These are phyloP conservation scores for Antedon mediterranea DNA, from an alignment of 53 echinoderm and acorn worm species.

Conservation along the genomic window DNA sequence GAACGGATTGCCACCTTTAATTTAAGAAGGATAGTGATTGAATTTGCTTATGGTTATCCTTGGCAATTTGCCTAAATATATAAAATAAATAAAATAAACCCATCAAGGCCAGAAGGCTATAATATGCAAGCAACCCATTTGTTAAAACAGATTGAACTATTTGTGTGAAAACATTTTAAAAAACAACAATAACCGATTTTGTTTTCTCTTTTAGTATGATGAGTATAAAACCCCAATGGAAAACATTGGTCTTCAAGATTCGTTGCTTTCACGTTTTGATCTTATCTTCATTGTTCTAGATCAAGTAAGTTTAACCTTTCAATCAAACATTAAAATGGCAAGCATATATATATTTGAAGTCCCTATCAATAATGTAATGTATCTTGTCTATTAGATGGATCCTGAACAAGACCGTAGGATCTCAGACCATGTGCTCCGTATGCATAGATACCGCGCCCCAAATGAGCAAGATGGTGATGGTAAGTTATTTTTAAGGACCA, in stretches of 20 bases:
- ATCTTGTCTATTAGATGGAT: conserved; percentile 54
- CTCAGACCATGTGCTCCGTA: conserved; percentile 78
- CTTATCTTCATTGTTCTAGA: conserved; percentile 96
- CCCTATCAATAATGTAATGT: too few relatives aligned
- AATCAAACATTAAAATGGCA: too few relatives aligned
- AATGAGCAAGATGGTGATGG: conserved; percentile 94
- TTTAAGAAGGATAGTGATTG: too few relatives aligned
- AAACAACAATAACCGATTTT: not conserved
- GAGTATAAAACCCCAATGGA: conserved; percentile 98
- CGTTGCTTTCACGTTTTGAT: conserved; percentile 95
- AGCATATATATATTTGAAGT: too few relatives aligned
- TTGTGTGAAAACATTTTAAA: not conserved
- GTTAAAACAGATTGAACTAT: too few relatives aligned
- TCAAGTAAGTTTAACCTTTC: conserved; percentile 65
- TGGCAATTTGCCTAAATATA: too few relatives aligned
- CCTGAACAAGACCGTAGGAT: conserved; percentile 95
- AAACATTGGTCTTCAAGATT: conserved; percentile 91
- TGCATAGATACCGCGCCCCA: conserved; percentile 74
- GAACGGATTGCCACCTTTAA: too few relatives aligned
- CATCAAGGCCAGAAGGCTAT: too few relatives aligned
- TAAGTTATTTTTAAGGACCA: too few relatives aligned
- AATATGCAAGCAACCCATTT: not conserved
- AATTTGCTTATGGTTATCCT: too few relatives aligned
- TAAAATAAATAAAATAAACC: too few relatives aligned
- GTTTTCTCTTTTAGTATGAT: conserved; percentile 58